phyloP scores from a whole-genome alignment of 1,140 invertebrate species.

The Zophobas atratus region DNA sequence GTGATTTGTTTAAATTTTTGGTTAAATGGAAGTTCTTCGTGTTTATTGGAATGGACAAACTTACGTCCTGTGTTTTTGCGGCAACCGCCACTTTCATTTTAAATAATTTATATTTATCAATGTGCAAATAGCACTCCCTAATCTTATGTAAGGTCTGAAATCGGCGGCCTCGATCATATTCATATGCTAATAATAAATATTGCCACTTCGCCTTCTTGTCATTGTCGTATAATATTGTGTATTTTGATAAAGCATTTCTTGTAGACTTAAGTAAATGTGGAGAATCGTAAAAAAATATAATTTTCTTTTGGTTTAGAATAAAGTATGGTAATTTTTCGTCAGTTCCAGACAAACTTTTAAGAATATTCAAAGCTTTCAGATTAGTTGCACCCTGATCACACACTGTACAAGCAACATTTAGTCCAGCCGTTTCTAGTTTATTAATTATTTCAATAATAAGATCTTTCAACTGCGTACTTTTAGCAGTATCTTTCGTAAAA shows the following conservation, averaged over 20 bases:
- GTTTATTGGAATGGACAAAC: not conserved
- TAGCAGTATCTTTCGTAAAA: not conserved
- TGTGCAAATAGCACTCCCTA: slow-evolving; percentile 7
- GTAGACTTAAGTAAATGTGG: slow-evolving; percentile 15
- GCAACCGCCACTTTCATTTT: slow-evolving; percentile 2
- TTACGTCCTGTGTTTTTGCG: slow-evolving; percentile 10
- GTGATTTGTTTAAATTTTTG: too few relatives aligned
- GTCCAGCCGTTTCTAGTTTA: not conserved
- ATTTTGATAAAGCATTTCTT: slow-evolving; percentile 6
- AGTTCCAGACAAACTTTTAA: not conserved
- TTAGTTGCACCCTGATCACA: slow-evolving; percentile 5
- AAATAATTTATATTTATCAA: slow-evolving; percentile 2
- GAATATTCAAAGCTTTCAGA: not conserved
- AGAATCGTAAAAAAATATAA: not conserved
- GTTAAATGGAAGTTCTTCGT: too few relatives aligned
- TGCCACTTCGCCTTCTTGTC: not conserved
- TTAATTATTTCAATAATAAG: not conserved
- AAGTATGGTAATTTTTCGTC: not conserved
- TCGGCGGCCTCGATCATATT: not conserved
- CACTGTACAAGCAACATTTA: not conserved
- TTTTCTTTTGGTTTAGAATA: not conserved
- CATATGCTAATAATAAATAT: slow-evolving; percentile 4
- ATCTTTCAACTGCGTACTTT: not conserved
- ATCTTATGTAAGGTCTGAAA: slow-evolving; percentile 1
- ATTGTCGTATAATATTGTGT: not conserved